Conservation (phyloP, 2,797 vertebrate genomes). For the Sebastes nivosus region DNA sequence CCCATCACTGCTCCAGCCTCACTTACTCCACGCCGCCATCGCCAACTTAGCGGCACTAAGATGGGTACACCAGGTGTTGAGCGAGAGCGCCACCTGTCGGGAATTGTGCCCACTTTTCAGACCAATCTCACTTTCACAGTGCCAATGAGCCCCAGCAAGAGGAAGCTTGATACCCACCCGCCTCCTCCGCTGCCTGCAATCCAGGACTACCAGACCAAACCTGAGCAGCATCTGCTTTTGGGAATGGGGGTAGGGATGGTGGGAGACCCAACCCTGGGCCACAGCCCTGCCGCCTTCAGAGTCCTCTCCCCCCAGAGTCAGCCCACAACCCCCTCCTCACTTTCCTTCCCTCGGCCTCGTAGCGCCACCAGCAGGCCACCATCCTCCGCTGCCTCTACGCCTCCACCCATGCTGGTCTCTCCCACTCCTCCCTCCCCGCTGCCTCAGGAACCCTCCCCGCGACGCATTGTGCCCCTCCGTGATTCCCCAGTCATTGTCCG, state of each 20-base stretch:
- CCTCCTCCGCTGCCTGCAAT: conserved; percentile 73
- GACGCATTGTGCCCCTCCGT: conserved; percentile 87
- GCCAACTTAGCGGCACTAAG: conserved; percentile 91
- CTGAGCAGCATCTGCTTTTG: conserved; percentile 72
- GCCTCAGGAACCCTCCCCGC: conserved; percentile 87
- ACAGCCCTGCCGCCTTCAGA: conserved; percentile 81
- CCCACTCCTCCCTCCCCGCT: conserved; percentile 89
- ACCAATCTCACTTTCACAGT: conserved; percentile 94
- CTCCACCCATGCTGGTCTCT: conserved; percentile 89
- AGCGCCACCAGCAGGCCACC: conserved; percentile 83
- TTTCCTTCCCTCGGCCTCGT: conserved; percentile 80
- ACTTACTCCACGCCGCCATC: conserved; percentile 83
- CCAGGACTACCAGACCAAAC: conserved; percentile 84
- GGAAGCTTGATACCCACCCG: conserved; percentile 85
- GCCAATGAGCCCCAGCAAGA: conserved; percentile 93
- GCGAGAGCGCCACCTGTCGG: conserved; percentile 87
- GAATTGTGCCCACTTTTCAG: conserved; percentile 89
- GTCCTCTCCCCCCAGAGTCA: conserved; percentile 88
- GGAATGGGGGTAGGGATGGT: conserved; percentile 33
- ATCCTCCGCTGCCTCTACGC: conserved; percentile 86
- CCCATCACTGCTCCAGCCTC: conserved; percentile 88
- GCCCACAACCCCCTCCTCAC: conserved; percentile 78
- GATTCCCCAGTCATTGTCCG: conserved; percentile 94
- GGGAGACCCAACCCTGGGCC: conserved; percentile 61
- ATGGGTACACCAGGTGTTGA: conserved; percentile 84